Percentiles rank a stretch among this genome's conserved stretches.
phyloP scores from a whole-genome alignment of 2,888 invertebrate species.

The Protodeltote pygarga region DNA sequence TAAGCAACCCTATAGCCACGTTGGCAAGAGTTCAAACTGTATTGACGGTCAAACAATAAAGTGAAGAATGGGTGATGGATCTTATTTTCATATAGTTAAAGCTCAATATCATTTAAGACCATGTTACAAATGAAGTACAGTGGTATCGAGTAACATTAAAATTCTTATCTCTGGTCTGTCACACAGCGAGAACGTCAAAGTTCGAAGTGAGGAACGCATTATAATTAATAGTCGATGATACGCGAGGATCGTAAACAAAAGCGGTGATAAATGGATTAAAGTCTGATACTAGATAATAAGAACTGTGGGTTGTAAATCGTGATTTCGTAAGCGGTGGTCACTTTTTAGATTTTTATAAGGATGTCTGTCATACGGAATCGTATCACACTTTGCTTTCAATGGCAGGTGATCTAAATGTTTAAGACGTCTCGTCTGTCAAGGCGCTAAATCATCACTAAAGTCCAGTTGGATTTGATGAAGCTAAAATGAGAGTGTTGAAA shows the following conservation, averaged over 20 bases:
- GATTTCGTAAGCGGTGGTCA: slow-evolving; percentile 81
- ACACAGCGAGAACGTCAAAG: slow-evolving; percentile 86
- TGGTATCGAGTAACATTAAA: slow-evolving; percentile 83
- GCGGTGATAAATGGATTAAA: slow-evolving; percentile 86
- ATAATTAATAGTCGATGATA: slow-evolving; percentile 87
- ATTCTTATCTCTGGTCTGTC: slow-evolving; percentile 86
- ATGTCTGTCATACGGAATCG: slow-evolving; percentile 49
- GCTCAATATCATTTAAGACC: slow-evolving; percentile 53
- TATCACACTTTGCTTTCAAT: slow-evolving; percentile 24
- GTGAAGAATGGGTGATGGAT: slow-evolving; percentile 32
- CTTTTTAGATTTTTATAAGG: slow-evolving; percentile 59
- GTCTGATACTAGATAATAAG: slow-evolving; percentile 82
- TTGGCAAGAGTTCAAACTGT: slow-evolving; percentile 60
- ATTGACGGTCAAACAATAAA: slow-evolving; percentile 21
- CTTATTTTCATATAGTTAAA: slow-evolving; percentile 48
- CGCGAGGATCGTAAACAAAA: slow-evolving; percentile 86
- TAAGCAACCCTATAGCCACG: slow-evolving; percentile 52
- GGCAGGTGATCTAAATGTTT: slow-evolving; percentile 3
- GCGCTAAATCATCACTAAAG: slow-evolving; percentile 12
- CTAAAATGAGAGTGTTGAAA: neutral
- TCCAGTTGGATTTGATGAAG: neutral
- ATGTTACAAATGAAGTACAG: slow-evolving; percentile 61
- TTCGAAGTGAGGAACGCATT: slow-evolving; percentile 85
- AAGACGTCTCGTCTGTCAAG: slow-evolving; percentile 12
- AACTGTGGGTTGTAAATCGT: slow-evolving; percentile 82